Conservation (phyloP, 2,888 invertebrate genomes). For the Spodoptera exigua region DNA sequence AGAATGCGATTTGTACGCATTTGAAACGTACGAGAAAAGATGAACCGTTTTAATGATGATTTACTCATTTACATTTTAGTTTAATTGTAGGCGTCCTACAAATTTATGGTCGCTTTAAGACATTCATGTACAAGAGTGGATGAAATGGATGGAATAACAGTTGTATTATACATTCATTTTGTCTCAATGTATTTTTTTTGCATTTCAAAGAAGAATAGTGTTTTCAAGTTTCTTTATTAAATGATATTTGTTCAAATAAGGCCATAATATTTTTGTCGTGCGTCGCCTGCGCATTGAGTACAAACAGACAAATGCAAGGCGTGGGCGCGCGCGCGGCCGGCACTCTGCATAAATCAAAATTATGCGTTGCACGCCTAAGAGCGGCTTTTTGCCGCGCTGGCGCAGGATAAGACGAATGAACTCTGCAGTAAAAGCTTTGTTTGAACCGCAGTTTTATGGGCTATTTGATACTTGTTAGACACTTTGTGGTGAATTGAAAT, state of each 20-base stretch:
- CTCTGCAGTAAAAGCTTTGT: slow-evolving; percentile 48
- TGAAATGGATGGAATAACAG: slow-evolving; percentile 18
- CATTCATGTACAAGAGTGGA: slow-evolving; percentile 29
- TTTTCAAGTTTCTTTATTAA: no score
- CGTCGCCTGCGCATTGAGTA: slow-evolving; percentile 48
- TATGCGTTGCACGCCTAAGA: slow-evolving; percentile 63
- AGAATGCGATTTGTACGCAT: slow-evolving; percentile 42
- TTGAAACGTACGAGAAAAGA: slow-evolving; percentile 40
- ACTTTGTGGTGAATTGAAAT: slow-evolving; percentile 43
- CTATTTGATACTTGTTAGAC: slow-evolving; percentile 47
- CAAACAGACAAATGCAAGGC: slow-evolving; percentile 64
- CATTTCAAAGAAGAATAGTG: no score
- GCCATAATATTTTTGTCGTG: slow-evolving; percentile 47
- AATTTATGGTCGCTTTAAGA: slow-evolving; percentile 28
- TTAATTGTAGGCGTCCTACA: slow-evolving; percentile 30
- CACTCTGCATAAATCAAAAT: slow-evolving; percentile 80
- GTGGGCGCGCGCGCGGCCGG: slow-evolving; percentile 70
- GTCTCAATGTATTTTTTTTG: no score
- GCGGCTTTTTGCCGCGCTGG: slow-evolving; percentile 56
- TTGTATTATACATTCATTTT: background rate
- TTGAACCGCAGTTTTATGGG: slow-evolving; percentile 46
- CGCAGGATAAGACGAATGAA: slow-evolving; percentile 58
- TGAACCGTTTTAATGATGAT: slow-evolving; percentile 49
- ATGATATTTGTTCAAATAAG: slow-evolving; percentile 28
- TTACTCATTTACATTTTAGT: slow-evolving; percentile 29